phyloP scores from a whole-genome alignment of 2,113 vertebrate genomes.

The Furnarius figulus region DNA sequence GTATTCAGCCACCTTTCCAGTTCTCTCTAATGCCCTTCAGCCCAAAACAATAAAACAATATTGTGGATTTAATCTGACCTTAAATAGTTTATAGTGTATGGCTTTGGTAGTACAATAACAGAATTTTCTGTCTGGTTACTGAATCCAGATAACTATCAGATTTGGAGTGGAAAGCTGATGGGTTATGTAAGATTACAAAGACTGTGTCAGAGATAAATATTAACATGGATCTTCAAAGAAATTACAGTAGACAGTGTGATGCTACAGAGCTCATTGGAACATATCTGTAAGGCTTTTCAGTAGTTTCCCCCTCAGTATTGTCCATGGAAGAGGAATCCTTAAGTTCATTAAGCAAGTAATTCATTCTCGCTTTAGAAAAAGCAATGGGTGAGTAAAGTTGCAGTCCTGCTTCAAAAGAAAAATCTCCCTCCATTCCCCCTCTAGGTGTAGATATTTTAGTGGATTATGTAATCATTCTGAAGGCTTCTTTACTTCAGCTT shows the following conservation, averaged over 20 bases:
- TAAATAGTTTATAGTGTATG: not conserved
- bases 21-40: not conserved
- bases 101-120: not conserved
- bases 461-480: not conserved
- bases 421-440: not conserved
- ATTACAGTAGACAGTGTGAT: not conserved
- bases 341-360: not conserved
- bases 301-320: not conserved
- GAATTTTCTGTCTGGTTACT: not conserved
- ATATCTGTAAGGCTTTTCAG: not conserved
- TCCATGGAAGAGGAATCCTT: not conserved
- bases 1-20: not conserved
- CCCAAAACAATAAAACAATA: not conserved
- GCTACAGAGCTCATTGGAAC: not conserved
- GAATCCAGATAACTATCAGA: not conserved
- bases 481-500: not conserved
- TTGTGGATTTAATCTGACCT: not conserved
- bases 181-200: not conserved
- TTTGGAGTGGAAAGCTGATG: not conserved
- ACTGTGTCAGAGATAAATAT: not conserved
- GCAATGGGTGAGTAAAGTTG: not conserved
- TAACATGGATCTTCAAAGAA: not conserved
- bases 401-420: not conserved
- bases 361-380: not conserved
- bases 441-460: not conserved